phyloP scores from a whole-genome alignment of 1,140 invertebrate species.

The Phthorimaea operculella region DNA sequence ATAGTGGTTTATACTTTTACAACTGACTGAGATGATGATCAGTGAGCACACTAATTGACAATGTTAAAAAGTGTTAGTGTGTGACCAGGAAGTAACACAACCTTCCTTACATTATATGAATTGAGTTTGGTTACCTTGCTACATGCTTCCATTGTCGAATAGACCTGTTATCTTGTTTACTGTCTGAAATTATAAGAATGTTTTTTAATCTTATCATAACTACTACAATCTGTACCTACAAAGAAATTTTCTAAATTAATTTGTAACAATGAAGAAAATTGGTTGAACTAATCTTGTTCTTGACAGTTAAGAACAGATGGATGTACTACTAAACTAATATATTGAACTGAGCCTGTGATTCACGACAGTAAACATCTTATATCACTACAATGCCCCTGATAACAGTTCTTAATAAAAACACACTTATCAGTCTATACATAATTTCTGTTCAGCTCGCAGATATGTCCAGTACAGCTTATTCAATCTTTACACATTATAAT shows the following conservation, averaged over 20 bases:
- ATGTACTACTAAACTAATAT: conserved; percentile 17
- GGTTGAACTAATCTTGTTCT: neutral
- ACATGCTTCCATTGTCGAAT: neutral
- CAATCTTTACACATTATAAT: neutral
- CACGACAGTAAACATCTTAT: conserved; percentile 45
- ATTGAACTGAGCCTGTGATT: conserved; percentile 28
- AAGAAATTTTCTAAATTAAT: too few species aligned
- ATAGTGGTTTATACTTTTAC: too few species aligned
- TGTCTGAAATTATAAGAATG: neutral
- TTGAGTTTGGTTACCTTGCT: neutral
- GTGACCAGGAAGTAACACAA: too few species aligned
- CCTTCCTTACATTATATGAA: neutral
- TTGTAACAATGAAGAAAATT: neutral
- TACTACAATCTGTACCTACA: neutral
- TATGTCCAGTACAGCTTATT: too few species aligned
- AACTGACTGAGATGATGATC: too few species aligned
- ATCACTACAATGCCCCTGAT: conserved; percentile 43
- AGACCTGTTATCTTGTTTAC: neutral
- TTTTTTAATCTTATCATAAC: neutral
- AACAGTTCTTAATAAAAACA: conserved; percentile 53
- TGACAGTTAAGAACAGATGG: conserved; percentile 8
- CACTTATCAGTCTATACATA: conserved; percentile 18
- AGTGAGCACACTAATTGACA: too few species aligned
- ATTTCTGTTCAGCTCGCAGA: neutral
- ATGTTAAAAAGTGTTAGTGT: too few species aligned